These are phyloP conservation scores for Ochropacha duplaris DNA, from an alignment of 2,888 invertebrate genomes.

Conservation along the genomic window DNA sequence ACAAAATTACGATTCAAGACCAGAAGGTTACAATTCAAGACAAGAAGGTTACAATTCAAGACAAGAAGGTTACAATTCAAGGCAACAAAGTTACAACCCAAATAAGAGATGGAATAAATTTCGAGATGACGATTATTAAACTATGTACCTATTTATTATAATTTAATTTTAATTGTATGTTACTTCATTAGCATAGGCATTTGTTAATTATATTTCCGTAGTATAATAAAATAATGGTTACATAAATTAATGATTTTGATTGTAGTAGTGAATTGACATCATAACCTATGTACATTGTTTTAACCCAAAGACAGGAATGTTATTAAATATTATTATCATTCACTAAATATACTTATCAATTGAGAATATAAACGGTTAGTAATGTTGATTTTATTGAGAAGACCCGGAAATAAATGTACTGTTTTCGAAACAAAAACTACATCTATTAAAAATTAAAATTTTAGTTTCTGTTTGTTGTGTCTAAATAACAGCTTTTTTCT, in stretches of 20 bases:
- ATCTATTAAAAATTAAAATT: no score
- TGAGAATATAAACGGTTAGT: no score
- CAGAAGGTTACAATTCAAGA: constrained; percentile 26
- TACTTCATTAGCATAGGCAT: background rate
- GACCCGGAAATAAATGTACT: no score
- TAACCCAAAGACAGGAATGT: no score
- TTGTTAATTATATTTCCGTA: background rate
- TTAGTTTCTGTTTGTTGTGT: no score
- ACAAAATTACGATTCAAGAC: constrained; percentile 30
- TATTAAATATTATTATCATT: no score
- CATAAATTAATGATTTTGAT: background rate
- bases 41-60: constrained; percentile 34
- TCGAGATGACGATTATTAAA: background rate
- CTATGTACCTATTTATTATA: background rate
- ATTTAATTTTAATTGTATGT: background rate
- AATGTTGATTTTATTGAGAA: no score
- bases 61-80: constrained; percentile 24
- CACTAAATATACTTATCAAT: no score
- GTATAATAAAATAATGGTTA: background rate
- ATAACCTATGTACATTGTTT: no score
- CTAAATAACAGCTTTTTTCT: no score
- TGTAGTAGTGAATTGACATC: background rate
- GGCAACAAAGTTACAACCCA: constrained; percentile 36
- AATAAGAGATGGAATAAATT: constrained; percentile 39
- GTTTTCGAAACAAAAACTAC: no score